phyloP scores from a whole-genome alignment of 2,888 invertebrate genomes.

The Molorchus minor region DNA sequence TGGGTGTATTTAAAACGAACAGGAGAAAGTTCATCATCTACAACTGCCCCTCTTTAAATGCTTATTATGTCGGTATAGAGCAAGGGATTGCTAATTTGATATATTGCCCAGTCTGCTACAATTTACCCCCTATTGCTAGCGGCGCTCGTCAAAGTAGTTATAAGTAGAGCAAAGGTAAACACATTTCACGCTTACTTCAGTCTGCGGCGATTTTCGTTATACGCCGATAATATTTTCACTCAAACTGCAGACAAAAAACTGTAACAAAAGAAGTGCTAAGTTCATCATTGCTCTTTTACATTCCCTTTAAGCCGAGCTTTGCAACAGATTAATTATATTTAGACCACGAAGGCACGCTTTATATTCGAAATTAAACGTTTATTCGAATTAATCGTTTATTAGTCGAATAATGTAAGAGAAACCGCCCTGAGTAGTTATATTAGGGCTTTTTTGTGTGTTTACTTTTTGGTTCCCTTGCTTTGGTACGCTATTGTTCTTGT shows the following conservation, averaged over 20 bases:
- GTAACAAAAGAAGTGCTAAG: constrained; percentile 52
- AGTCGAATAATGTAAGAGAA: constrained; percentile 30
- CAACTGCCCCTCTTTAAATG: constrained; percentile 46
- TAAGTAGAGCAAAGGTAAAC: constrained; percentile 37
- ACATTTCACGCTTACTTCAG: constrained; percentile 20
- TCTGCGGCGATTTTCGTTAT: constrained; percentile 17
- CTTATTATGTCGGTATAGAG: constrained; percentile 43
- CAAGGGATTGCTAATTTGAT: constrained; percentile 46
- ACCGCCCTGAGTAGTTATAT: constrained; percentile 29
- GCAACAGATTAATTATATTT: constrained; percentile 52
- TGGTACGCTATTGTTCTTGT: constrained; percentile 22
- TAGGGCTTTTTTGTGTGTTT: constrained; percentile 32
- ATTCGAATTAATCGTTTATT: constrained; percentile 55
- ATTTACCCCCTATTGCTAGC: constrained; percentile 44
- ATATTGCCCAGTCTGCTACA: constrained; percentile 47
- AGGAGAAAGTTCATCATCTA: constrained; percentile 43
- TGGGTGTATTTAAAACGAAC: constrained; percentile 39
- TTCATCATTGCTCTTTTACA: constrained; percentile 51
- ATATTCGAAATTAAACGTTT: constrained; percentile 54
- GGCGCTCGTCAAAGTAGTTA: constrained; percentile 25
- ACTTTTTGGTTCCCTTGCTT: constrained; percentile 24
- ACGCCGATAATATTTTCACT: constrained; percentile 2
- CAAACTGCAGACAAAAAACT: constrained; percentile 21
- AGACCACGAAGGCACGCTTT: constrained; percentile 46
- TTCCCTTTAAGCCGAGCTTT: constrained; percentile 48